A percentile compares a stretch with the other conserved stretches of the same genome.
phyloP scores from a whole-genome alignment of 2,113 vertebrate species.

The Fregetta grallaria region DNA sequence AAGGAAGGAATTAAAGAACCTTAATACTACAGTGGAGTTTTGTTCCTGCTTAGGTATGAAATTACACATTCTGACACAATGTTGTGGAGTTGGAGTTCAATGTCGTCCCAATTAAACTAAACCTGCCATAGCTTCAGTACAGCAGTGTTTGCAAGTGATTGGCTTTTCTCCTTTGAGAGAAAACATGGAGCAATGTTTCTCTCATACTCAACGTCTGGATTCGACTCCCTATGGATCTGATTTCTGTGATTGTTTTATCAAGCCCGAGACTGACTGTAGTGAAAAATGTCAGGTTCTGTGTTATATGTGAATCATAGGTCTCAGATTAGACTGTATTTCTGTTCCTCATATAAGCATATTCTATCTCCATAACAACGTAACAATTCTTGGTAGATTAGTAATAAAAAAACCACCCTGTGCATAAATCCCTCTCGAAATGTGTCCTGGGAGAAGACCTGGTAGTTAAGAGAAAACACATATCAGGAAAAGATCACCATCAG shows the following conservation, averaged over 20 bases:
- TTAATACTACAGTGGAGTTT: background rate
- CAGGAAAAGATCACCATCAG: background rate
- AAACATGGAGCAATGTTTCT: background rate
- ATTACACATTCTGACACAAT: background rate
- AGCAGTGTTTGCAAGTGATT: background rate
- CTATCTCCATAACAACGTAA: background rate
- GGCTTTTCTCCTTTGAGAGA: background rate
- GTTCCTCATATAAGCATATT: background rate
- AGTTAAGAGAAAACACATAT: background rate
- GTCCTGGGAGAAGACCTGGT: background rate
- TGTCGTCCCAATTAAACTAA: background rate
- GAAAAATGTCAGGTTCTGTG: background rate
- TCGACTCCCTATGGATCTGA: fast-evolving
- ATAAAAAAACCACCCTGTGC: background rate
- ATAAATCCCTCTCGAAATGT: background rate
- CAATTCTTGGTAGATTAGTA: background rate
- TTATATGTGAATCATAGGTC: background rate
- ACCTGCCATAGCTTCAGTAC: background rate
- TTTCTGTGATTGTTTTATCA: background rate
- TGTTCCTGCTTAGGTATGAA: background rate
- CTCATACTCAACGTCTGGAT: background rate
- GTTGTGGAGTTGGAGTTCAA: background rate
- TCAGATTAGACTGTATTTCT: background rate
- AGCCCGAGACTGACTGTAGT: background rate
- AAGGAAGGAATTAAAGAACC: background rate